phyloP scores from a whole-genome alignment of 2,888 invertebrate species.

The Tiliacea aurago region DNA sequence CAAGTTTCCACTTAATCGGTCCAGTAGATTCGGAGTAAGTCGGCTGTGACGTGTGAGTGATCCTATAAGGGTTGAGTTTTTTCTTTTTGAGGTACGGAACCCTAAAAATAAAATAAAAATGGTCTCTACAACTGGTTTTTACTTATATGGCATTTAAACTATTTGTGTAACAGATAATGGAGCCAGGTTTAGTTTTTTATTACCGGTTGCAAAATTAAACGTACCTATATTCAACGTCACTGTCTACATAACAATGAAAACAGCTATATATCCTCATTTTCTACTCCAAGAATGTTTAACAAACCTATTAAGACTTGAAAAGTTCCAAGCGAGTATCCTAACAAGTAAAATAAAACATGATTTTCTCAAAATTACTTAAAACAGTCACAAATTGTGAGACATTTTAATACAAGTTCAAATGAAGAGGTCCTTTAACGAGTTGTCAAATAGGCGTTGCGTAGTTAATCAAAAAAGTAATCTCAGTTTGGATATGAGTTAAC shows the following conservation, averaged over 20 bases:
- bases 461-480: conserved; percentile 75
- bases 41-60: no score
- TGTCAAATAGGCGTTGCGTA: conserved; percentile 48
- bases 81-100: no score
- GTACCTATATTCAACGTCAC: neutral
- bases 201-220: neutral
- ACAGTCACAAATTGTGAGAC: conserved; percentile 43
- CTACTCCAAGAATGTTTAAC: conserved; percentile 16
- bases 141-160: no score
- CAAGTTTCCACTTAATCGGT: no score
- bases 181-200: neutral
- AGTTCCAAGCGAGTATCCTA: conserved; percentile 18
- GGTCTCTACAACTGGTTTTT: no score
- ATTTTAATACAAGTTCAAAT: conserved; percentile 59
- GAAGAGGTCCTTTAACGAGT: conserved; percentile 51
- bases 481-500: conserved; percentile 70
- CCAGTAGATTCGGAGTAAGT: no score
- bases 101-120: no score
- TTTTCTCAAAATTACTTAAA: conserved; percentile 25
- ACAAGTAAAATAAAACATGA: conserved; percentile 43
- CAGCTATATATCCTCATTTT: conserved; percentile 14
- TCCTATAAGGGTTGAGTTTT: no score
- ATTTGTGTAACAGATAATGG: no score
- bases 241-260: conserved; percentile 3
- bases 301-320: conserved; percentile 24